A percentile compares a stretch with the other conserved stretches of the same genome.
These are phyloP conservation scores for Cassiopea andromeda DNA, from an alignment of 30 jellyfish, hydroid and myxozoan species.

Conservation along the genomic window DNA sequence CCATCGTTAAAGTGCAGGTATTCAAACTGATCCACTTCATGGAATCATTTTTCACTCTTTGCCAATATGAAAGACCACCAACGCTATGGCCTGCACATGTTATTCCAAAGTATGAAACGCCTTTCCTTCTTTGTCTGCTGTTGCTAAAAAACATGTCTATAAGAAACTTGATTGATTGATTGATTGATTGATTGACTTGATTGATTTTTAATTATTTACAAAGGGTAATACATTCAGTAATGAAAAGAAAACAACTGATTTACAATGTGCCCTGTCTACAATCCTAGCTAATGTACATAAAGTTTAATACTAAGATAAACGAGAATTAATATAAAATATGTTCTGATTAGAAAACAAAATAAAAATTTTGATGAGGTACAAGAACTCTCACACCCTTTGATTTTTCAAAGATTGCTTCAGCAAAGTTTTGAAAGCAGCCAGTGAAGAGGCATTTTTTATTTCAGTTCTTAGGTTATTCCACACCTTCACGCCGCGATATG, in stretches of 20 bases:
- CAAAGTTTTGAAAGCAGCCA: neutral
- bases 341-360: neutral
- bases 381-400: neutral
- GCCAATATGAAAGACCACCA: too few species aligned
- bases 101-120: too few species aligned
- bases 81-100: too few species aligned
- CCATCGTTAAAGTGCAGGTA: too few species aligned
- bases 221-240: neutral
- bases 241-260: neutral
- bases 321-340: neutral
- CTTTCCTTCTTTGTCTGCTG: too few species aligned
- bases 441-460: neutral
- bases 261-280: neutral
- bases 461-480: neutral
- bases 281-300: neutral
- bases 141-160: too few species aligned
- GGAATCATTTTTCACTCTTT: too few species aligned
- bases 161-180: too few species aligned
- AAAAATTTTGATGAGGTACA: neutral
- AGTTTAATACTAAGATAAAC: neutral
- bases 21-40: too few species aligned
- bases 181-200: too few species aligned
- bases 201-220: too few species aligned
- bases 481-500: slow-evolving; percentile 1
- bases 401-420: neutral